Base-by-base conservation (phyloP, 2,797 vertebrate species). In the Myiothlypis coronata region DNA sequence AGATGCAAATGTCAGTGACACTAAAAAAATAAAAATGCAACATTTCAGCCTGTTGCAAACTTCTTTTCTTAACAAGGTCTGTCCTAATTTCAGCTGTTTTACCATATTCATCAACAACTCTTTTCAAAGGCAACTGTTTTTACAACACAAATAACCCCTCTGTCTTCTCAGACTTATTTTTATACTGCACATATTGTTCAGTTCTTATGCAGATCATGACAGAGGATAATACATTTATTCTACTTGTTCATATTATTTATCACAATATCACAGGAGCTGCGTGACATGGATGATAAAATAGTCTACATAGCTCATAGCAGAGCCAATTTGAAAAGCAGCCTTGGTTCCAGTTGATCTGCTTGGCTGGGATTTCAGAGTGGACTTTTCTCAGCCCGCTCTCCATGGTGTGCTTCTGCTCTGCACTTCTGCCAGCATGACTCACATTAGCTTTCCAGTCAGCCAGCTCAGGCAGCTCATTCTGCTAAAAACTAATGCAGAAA, bases 1-100 rank as follows among this genome's bases (percentile, higher is more conserved):
- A 53, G 28, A 57, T 75, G 6, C 3, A 8, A 0, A 0, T 24
- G 26, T 41, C 27, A 70, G 21, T 53, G n/a, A 57, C 52, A 28
- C 4, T 21, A n/a, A 65, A 50, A 50, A 37, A 83, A 49, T 6
- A 57, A 74, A 91, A 91, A 44, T 4, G 20, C 3, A 49, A 41
- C 39, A 41, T 67, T 78, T 87, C 18, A 67, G 26, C 6, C 22
- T 50, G 12, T 44, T 59, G 17, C 4, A 59, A 39, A 39, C 7
- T 47, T 43, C 9, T 13, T 55, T 67, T 87, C 30, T 59, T 59
- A 59, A 64, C 17, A 75, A 70, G 7, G 8, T 59, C 35, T 63
- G 17, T 57, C 18, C 21, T 69, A 41, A 53, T n/a, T 41, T 74
- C 28, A 82, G 4, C 15, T 83, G 12, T 64, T 28, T 53, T 63